These are phyloP conservation scores for Halocynthia roretzi DNA, from an alignment of 23 tunicate genomes.

Conservation along the genomic window DNA sequence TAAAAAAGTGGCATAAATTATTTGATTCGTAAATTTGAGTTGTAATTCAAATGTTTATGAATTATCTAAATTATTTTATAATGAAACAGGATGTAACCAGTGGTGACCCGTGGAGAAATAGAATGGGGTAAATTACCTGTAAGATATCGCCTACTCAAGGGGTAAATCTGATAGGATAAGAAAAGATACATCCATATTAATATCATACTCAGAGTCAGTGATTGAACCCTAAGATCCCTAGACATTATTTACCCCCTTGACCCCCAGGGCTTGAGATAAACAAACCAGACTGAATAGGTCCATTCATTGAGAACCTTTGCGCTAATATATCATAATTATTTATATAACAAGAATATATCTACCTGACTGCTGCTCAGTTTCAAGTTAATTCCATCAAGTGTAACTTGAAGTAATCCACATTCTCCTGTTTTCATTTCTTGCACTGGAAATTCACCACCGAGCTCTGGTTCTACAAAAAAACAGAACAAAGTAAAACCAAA, in stretches of 20 bases:
- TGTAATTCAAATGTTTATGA: too few species aligned
- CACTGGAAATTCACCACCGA: constrained; percentile 98
- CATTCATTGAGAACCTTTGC: neutral
- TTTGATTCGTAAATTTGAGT: too few species aligned
- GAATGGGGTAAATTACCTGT: too few species aligned
- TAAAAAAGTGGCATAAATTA: neutral
- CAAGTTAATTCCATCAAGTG: constrained; percentile 88
- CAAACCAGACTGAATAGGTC: neutral
- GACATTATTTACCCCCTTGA: neutral
- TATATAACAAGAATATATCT: neutral
- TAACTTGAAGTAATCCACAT: constrained; percentile 91
- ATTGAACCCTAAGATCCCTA: neutral
- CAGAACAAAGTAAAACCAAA: neutral
- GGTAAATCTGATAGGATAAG: too few species aligned
- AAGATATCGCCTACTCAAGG: too few species aligned
- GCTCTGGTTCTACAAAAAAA: constrained; percentile 61
- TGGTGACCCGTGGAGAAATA: too few species aligned
- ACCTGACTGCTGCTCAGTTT: constrained; percentile 90
- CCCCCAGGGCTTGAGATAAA: neutral
- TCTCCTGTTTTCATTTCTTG: constrained; percentile 91
- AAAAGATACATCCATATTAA: too few species aligned
- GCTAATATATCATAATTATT: constrained; percentile 18
- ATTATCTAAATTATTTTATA: too few species aligned
- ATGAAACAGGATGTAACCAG: too few species aligned
- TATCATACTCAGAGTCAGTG: neutral